Conservation (phyloP, 2,888 invertebrate species). For the Busseola fusca region DNA sequence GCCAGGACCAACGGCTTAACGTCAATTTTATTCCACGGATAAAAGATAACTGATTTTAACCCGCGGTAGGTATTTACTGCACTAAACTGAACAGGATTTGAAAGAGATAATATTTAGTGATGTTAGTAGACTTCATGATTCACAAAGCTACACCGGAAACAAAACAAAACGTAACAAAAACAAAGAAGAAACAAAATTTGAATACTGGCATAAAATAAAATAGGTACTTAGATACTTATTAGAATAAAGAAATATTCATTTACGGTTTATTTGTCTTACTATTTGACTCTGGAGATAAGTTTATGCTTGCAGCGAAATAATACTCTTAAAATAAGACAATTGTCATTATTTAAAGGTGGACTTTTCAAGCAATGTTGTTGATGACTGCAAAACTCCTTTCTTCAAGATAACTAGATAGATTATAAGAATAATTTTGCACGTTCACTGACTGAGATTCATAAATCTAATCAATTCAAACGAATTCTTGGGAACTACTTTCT, state of each 20-base stretch:
- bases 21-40: too few species aligned
- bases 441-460: slow-evolving; percentile 8
- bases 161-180: not conserved
- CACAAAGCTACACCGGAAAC: too few species aligned
- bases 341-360: not conserved
- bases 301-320: too few species aligned
- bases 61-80: not conserved
- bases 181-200: too few species aligned
- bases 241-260: not conserved
- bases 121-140: not conserved
- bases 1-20: too few species aligned
- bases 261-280: not conserved
- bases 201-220: not conserved
- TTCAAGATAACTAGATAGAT: not conserved
- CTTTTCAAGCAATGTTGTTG: not conserved
- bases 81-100: not conserved
- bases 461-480: not conserved
- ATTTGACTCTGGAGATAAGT: too few species aligned
- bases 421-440: slow-evolving; percentile 3
- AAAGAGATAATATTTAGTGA: not conserved
- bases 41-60: too few species aligned
- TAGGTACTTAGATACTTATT: not conserved
- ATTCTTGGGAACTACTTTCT: slow-evolving; percentile 1
- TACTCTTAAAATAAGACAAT: not conserved
- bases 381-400: not conserved